Conservation (phyloP, 2,113 vertebrate genomes). For the Alosa alosa region DNA sequence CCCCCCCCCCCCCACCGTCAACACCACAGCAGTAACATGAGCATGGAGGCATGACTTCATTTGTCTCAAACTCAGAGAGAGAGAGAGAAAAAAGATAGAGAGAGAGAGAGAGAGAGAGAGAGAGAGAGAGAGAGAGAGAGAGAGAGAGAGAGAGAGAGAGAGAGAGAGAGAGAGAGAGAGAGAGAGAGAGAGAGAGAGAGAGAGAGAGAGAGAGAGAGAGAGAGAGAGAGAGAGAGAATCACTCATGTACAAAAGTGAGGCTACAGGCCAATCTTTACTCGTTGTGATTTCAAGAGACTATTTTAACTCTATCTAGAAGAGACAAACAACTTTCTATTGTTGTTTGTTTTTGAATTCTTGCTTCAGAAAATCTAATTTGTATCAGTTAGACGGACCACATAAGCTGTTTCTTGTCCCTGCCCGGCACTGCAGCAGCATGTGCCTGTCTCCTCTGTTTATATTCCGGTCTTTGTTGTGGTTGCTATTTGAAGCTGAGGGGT, state of each 20-base stretch:
- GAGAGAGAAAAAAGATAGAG: neutral
- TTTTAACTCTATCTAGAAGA: too few relatives aligned
- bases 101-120: neutral
- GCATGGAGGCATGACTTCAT: conserved; percentile 7
- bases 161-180: neutral
- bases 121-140: too few relatives aligned
- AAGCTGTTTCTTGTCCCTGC: neutral
- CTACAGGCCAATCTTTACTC: neutral
- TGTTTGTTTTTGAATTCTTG: too few relatives aligned
- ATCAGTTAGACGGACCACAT: neutral
- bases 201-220: neutral
- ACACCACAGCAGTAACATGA: neutral
- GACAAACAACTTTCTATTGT: too few relatives aligned
- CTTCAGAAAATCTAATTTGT: neutral
- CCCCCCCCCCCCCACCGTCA: neutral
- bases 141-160: too few relatives aligned
- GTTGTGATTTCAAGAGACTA: too few relatives aligned
- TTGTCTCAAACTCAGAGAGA: neutral
- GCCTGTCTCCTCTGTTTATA: neutral
- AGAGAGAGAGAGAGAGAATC: too few relatives aligned
- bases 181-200: neutral
- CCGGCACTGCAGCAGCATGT: neutral
- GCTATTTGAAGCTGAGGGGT: conserved; percentile 4
- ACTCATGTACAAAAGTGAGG: neutral
- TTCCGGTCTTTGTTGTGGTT: neutral